These are phyloP conservation scores for Rhinogobius similis DNA, from an alignment of 2,113 vertebrate genomes.

Conservation along the genomic window DNA sequence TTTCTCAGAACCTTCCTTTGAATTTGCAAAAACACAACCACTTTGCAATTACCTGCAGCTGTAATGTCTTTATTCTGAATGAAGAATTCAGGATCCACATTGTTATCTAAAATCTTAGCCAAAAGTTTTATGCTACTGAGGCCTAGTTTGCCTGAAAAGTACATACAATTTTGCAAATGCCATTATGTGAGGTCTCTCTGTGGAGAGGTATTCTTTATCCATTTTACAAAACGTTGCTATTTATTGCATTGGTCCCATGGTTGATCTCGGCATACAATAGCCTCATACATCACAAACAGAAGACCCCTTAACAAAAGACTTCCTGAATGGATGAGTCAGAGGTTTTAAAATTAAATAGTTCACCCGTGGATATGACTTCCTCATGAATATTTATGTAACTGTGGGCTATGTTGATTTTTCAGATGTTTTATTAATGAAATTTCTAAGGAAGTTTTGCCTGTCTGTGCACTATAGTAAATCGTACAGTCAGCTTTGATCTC, in stretches of 20 bases:
- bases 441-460: no score
- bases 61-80: no score
- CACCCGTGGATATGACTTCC: not conserved
- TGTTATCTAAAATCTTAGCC: not conserved
- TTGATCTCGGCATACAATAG: not conserved
- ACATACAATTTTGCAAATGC: no score
- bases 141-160: not conserved
- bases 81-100: not conserved
- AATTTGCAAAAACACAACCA: no score
- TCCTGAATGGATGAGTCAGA: slow-evolving; percentile 1
- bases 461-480: not conserved
- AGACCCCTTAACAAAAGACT: not conserved
- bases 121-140: not conserved
- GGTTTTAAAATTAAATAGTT: not conserved
- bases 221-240: not conserved
- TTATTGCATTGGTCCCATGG: not conserved
- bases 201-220: not conserved
- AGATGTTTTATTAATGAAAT: not conserved
- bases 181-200: no score
- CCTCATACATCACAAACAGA: not conserved
- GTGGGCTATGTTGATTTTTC: not conserved
- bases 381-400: not conserved
- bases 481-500: not conserved
- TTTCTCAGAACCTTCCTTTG: no score
- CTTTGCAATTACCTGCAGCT: no score